phyloP scores from a whole-genome alignment of 2,888 invertebrate species.

The Erpobdella octoculata region DNA sequence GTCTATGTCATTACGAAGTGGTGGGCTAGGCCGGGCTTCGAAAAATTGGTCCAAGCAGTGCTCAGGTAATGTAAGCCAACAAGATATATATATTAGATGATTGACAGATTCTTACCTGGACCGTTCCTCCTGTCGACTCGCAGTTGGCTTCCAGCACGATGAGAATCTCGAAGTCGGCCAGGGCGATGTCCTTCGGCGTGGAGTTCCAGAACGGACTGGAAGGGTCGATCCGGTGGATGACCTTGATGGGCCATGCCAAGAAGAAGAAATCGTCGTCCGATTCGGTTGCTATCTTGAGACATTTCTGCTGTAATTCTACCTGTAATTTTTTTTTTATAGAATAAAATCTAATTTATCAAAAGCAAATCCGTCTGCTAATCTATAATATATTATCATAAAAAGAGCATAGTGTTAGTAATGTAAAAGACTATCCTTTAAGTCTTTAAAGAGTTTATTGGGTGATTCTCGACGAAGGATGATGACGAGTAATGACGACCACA shows the following conservation, averaged over 20 bases:
- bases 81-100: too few relatives aligned
- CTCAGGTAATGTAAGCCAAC: too few relatives aligned
- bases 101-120: slow-evolving; percentile 31
- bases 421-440: too few relatives aligned
- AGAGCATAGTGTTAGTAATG: too few relatives aligned
- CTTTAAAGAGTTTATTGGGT: too few relatives aligned
- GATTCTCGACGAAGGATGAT: too few relatives aligned
- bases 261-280: slow-evolving; percentile 72
- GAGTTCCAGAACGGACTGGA: slow-evolving; percentile 35
- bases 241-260: slow-evolving; percentile 94
- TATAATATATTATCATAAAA: too few relatives aligned
- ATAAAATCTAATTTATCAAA: not conserved
- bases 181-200: slow-evolving; percentile 31
- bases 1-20: not conserved
- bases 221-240: slow-evolving; percentile 56
- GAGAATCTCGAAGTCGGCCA: slow-evolving; percentile 36
- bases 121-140: slow-evolving; percentile 35
- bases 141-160: slow-evolving; percentile 36
- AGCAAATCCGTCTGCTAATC: too few relatives aligned
- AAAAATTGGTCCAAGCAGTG: too few relatives aligned
- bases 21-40: not conserved
- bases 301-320: slow-evolving; percentile 84
- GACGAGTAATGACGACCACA: not conserved
- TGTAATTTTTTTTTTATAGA: slow-evolving; percentile 58
- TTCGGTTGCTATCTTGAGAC: slow-evolving; percentile 79